These are phyloP conservation scores for Protosalanx chinensis DNA, from an alignment of 2,797 vertebrate genomes.

Conservation along the genomic window DNA sequence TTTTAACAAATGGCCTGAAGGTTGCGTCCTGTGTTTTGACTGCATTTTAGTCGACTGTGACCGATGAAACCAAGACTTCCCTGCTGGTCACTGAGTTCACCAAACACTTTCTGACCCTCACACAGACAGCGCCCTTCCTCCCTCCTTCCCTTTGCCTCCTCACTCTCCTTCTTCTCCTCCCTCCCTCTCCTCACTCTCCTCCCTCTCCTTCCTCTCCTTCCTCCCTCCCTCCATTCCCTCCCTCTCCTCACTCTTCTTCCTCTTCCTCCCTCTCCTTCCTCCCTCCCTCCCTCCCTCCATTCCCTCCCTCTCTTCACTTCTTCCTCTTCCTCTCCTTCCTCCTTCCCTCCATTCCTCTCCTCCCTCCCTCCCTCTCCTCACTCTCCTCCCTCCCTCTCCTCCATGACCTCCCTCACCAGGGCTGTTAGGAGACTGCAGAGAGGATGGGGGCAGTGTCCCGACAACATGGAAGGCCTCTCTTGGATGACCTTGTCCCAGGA, in stretches of 20 bases:
- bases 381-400: conserved; percentile 9
- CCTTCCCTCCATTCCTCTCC: too few relatives aligned
- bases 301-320: not conserved
- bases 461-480: conserved; percentile 10
- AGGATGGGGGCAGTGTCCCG: conserved; percentile 27
- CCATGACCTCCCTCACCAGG: not conserved
- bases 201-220: not conserved
- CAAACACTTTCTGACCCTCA: conserved; percentile 28
- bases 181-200: conserved; percentile 18
- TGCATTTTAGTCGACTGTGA: conserved; percentile 21
- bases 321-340: too few relatives aligned
- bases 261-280: not conserved
- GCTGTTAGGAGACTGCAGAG: conserved; percentile 13
- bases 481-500: conserved; percentile 21
- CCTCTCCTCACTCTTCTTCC: not conserved
- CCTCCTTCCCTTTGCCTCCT: not conserved
- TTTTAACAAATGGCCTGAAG: conserved; percentile 11
- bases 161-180: not conserved
- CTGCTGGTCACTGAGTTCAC: conserved; percentile 46
- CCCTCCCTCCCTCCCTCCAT: not conserved
- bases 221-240: conserved; percentile 4
- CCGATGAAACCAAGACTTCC: conserved; percentile 30
- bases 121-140: conserved; percentile 27
- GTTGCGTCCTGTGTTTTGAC: conserved; percentile 17
- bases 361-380: conserved; percentile 17